Evolutionary conservation across 2,888 invertebrate species (phyloP), one percentile per base, ranked within the genome.

Genomic region (Acrobasis suavella): DNA sequence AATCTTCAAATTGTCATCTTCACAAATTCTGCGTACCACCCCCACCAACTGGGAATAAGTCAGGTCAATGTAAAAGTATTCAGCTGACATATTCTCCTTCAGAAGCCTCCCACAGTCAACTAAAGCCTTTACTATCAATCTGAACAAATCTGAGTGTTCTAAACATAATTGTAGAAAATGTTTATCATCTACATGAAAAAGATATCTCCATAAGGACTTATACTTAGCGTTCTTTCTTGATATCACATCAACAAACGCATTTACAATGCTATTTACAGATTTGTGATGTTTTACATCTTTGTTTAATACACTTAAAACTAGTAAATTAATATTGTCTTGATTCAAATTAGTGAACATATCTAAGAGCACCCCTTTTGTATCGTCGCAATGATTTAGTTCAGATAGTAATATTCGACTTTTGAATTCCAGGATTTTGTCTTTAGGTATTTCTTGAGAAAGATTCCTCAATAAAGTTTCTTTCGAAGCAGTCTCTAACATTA

Each of bases 61-160:
- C 38, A 95, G 80, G 67, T 93, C 91, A 61, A 91, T 83, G 66
- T 91, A 90, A 79, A 89, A 91, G 60, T 73, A 86, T 62, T 89
- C 85, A 0, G 82, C 70, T 0, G 87, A 87, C 81, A 91, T 84
- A 60, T 84, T 75, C 58, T 87, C 83, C 64, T 76, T 73, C 3
- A 89, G 50, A 49, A 89, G 76, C 72, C 83, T 92, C 61, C 89
- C 90, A 81, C 73, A 78, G 63, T 90, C 89, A 61, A 77, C 79
- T 69, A 82, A 93, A 69, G 81, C 92, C 78, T 78, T 86, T 1
- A 77, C 70, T 51, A 87, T 76, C 14, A 83, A 72, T 12, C 69
- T 77, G 66, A 80, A 90, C 46, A 91, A 72, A 68, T 82, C 74
- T 46, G 70, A 66, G 69, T 88, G 77, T n/a, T 80, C 75, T 32